A percentile compares a stretch with the other conserved stretches of the same genome.
phyloP scores from a whole-genome alignment of 2,888 invertebrate species.

The Lithophane ornitopus region DNA sequence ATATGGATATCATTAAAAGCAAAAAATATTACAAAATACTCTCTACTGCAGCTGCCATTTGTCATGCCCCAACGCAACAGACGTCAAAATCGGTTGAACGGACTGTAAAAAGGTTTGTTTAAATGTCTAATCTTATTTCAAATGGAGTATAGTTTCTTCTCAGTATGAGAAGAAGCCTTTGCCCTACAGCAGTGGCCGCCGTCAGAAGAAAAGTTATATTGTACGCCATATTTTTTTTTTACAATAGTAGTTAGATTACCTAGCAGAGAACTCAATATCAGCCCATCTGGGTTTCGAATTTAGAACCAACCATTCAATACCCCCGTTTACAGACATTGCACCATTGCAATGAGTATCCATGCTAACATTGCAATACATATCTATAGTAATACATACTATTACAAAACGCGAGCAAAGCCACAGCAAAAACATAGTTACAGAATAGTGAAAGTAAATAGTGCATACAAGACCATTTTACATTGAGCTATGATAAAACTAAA shows the following conservation, averaged over 20 bases:
- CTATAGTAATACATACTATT: constrained; percentile 20
- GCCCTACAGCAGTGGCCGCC: no score
- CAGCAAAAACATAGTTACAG: constrained; percentile 47
- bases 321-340: neutral
- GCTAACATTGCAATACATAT: constrained; percentile 8
- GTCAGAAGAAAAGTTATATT: neutral
- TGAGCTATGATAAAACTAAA: constrained; percentile 12
- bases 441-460: constrained; percentile 53
- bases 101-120: no score
- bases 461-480: constrained; percentile 11
- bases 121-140: no score
- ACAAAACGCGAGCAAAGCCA: constrained; percentile 40
- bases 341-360: neutral
- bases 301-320: neutral
- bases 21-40: no score
- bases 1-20: no score
- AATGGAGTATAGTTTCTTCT: no score
- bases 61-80: no score
- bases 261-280: neutral
- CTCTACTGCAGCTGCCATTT: no score
- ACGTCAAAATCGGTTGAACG: no score
- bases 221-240: neutral
- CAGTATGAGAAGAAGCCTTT: neutral
- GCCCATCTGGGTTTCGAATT: neutral
- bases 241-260: neutral